Conservation (phyloP, 2,113 vertebrate species). For the Naja naja region DNA sequence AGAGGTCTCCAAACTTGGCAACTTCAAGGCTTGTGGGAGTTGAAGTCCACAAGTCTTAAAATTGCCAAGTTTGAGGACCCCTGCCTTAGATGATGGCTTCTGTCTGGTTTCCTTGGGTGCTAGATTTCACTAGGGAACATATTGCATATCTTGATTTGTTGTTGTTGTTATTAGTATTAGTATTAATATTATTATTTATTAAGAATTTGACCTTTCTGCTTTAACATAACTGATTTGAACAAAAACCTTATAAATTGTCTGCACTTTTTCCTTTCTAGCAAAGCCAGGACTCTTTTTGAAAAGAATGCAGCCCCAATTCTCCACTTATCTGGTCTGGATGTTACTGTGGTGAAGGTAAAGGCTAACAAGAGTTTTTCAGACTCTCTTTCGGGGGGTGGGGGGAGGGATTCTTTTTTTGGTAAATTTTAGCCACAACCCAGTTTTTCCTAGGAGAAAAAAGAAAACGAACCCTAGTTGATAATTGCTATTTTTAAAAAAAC, state of each 20-base stretch:
- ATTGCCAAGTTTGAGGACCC: no score
- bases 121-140: not conserved
- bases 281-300: conserved; percentile 93
- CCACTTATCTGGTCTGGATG: conserved; percentile 90
- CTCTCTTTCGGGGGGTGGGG: not conserved
- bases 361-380: not conserved
- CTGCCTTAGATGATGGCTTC: not conserved
- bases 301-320: conserved; percentile 96
- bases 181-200: not conserved
- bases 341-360: conserved; percentile 90
- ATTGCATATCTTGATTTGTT: conserved; percentile 16
- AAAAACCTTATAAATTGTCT: conserved; percentile 22
- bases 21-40: no score
- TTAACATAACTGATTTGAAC: not conserved
- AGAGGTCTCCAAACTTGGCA: no score
- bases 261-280: conserved; percentile 65
- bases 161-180: no score
- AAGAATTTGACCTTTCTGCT: conserved; percentile 10
- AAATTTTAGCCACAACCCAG: not conserved
- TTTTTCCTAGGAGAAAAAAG: not conserved
- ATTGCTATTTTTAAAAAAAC: not conserved
- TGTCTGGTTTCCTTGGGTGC: not conserved
- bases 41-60: no score
- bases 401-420: fast-evolving
- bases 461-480: conserved; percentile 25